phyloP scores from a whole-genome alignment of 1,140 invertebrate genomes.

The Philaenus spumarius region DNA sequence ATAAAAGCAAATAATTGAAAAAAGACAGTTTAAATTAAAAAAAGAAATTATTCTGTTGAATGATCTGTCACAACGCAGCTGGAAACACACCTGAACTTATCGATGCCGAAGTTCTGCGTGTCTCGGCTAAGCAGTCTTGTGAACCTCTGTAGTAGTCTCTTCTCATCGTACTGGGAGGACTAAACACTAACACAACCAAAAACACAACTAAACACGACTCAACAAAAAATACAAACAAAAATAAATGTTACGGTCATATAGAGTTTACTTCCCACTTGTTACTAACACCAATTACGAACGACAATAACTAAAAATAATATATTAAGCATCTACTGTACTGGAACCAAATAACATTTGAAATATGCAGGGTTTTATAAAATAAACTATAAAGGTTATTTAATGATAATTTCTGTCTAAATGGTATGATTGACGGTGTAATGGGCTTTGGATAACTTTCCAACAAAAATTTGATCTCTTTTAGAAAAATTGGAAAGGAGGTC shows the following conservation, averaged over 20 bases:
- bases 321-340: background rate
- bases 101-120: conserved; percentile 28
- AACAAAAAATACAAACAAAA: background rate
- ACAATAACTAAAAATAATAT: background rate
- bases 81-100: conserved; percentile 2
- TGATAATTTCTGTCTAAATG: too few relatives aligned
- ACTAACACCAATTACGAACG: background rate
- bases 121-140: conserved; percentile 67
- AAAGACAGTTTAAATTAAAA: too few relatives aligned
- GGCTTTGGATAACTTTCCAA: too few relatives aligned
- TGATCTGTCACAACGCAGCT: too few relatives aligned
- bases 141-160: conserved; percentile 81
- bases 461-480: too few relatives aligned
- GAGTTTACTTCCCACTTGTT: background rate
- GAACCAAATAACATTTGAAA: background rate
- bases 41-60: too few relatives aligned
- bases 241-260: too few relatives aligned
- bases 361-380: background rate
- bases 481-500: too few relatives aligned
- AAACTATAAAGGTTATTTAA: too few relatives aligned
- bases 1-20: too few relatives aligned
- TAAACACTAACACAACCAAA: conserved; percentile 20
- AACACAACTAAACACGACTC: conserved; percentile 11
- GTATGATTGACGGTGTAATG: too few relatives aligned
- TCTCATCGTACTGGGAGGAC: conserved; percentile 50